Evolutionary conservation across 2,888 invertebrate genomes (phyloP).

Genomic region (Noctua pronuba): DNA sequence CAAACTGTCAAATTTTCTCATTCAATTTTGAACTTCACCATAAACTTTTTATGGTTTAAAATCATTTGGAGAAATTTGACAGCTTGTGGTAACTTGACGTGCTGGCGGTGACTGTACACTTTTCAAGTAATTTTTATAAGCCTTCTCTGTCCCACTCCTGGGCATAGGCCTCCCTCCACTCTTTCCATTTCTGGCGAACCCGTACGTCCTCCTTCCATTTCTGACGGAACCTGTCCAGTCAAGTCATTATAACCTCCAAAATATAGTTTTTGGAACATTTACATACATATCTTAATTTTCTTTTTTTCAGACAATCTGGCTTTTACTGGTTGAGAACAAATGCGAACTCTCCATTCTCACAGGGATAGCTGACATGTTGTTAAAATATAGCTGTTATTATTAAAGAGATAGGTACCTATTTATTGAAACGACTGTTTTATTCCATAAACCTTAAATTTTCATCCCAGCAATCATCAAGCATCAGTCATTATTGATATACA

Average conservation of each 20-base stretch:
- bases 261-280: background rate
- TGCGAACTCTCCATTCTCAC: conserved; percentile 34
- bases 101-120: too few relatives aligned
- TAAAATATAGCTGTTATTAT: background rate
- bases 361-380: conserved; percentile 14
- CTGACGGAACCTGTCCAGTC: too few relatives aligned
- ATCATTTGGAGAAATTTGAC: too few relatives aligned
- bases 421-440: background rate
- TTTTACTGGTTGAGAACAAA: conserved; percentile 36
- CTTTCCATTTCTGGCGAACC: background rate
- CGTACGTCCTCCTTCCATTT: too few relatives aligned
- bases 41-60: too few relatives aligned
- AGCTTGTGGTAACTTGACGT: too few relatives aligned
- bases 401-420: background rate
- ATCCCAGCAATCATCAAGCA: too few relatives aligned
- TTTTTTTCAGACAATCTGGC: conserved; percentile 26
- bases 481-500: too few relatives aligned
- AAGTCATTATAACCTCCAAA: background rate
- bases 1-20: too few relatives aligned
- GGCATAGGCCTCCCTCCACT: background rate
- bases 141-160: background rate
- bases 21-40: too few relatives aligned
- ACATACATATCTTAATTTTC: background rate
- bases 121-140: too few relatives aligned
- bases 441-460: too few relatives aligned